A percentile compares a stretch with the other conserved stretches of the same genome.
These are phyloP conservation scores for Chaetophractus vellerosus DNA, from an alignment of 2,797 vertebrate genomes.

Conservation along the genomic window DNA sequence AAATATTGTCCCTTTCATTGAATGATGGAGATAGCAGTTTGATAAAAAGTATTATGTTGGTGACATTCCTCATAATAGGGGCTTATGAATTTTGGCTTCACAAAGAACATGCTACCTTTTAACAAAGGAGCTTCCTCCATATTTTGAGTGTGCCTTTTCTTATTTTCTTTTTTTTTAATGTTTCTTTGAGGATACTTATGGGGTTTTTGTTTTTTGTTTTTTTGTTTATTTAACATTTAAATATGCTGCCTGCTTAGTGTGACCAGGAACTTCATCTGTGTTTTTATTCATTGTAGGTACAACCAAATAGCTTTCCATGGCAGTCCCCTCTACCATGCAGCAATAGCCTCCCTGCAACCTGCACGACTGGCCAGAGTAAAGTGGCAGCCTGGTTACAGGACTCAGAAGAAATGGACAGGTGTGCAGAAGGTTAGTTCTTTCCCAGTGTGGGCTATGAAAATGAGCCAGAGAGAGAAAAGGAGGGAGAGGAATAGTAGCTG, in stretches of 20 bases:
- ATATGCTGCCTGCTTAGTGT: neutral
- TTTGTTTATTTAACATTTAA: neutral
- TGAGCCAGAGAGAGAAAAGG: neutral
- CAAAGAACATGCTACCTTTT: neutral
- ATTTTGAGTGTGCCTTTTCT: neutral
- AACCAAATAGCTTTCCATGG: slow-evolving; percentile 94
- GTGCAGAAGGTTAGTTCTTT: slow-evolving; percentile 95
- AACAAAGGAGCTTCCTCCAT: neutral
- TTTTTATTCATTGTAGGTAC: slow-evolving; percentile 88
- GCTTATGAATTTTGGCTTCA: neutral
- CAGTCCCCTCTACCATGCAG: slow-evolving; percentile 92
- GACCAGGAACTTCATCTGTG: neutral
- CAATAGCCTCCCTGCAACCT: slow-evolving; percentile 96
- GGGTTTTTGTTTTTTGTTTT: neutral
- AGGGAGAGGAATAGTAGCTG: neutral
- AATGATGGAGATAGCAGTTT: neutral
- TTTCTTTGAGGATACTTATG: neutral
- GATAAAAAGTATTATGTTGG: neutral
- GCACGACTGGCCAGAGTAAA: slow-evolving; percentile 97
- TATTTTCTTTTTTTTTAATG: neutral
- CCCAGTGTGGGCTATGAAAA: neutral
- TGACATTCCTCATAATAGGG: neutral
- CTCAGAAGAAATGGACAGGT: slow-evolving; percentile 99
- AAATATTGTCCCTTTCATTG: neutral
- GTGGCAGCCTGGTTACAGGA: slow-evolving; percentile 98